Base-by-base conservation (phyloP, 2,888 invertebrate species). In the Calameuta filiformis region DNA sequence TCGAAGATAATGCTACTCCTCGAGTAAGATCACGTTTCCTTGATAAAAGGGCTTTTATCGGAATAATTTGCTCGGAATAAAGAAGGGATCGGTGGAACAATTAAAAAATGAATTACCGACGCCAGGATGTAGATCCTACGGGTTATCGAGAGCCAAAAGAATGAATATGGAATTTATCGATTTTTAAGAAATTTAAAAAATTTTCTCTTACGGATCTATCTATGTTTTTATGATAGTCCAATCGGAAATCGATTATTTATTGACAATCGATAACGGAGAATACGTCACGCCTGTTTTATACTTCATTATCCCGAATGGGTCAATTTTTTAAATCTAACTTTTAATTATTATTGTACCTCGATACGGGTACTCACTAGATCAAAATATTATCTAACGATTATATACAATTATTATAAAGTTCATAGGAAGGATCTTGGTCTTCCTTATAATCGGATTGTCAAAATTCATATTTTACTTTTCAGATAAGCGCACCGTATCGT, bases 1-100 rank as follows among this genome's bases (percentile, higher is more conserved):
- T 34, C 79, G 77, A 34, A 83, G 86, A 80, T 85, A 86, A 69
- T 83, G 74, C 2, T 56, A 9, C 56, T 23, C 23, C 15, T 40
- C 56, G 56, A 56, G 56, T 56, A 56, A 56, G 71, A 71, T 33
- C 71, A 71, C 31, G 23, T 71, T 71, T 71, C 34, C 11, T 71
- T 2, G 23, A 56, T 56, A 56, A 2, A 56, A 56, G 56, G 9
- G 9, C 56, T 23, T 56, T 56, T 23, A 56, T 56, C 56, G 23
- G 23, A 23, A 56, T 23, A 23, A 56, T 56, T 56, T 56, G 6
- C 9, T 23, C 35, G 68, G 33, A 35, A 35, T 35, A 35, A 12
- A 35, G 12, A 35, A 35, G 15, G 68, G 56, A 73, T 69, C n/a
- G 56, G 9, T 3, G 9, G 1, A 56, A 56, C 23, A 23, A 56